Evolutionary conservation across 2,888 invertebrate species (phyloP), one percentile per base, ranked within the genome.

Genomic region (Sthenelais limicola): DNA sequence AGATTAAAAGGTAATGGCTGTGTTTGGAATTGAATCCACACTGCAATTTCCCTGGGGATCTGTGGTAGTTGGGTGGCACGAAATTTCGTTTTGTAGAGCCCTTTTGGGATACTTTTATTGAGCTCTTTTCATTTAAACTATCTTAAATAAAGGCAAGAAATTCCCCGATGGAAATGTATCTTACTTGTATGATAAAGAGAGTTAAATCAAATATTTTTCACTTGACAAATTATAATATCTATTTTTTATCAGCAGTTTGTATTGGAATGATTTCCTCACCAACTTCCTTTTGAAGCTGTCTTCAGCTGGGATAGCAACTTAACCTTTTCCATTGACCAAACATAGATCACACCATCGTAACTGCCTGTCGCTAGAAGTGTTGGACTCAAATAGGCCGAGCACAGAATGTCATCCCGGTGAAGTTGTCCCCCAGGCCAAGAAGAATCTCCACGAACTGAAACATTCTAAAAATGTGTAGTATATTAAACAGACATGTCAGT

Each of bases 311-410:
- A 73, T 56, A 83, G 81, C 32, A 86, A 77, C 71, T 83, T 84
- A 78, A 87, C 84, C 24, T 85, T 86, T 72, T 87, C 87, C 51
- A 83, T 74, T 71, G 84, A 85, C 88, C 88, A 88, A 4, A 87
- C 82, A 52, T 82, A 82, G 24, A 88, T 84, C 68, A 83, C 85
- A 0, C 87, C 87, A 76, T 87, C 87, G 78, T 83, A 86, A 66
- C 85, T 82, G 4, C 81, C 86, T 3, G 87, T 94, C 49, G 92
- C 94, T 33, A 95, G 87, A 24, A 92, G 90, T 0, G 93, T 93
- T 0, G 82, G 80, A 0, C 82, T 79, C 68, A 82, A 83, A 76
- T 80, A 81, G 74, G 85, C 85, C 15, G 83, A 78, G 12, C 84
- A 77, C 32, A 87, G 75, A 26, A 88, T 88, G 76, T 87, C 87